Base-by-base conservation (phyloP, 2,113 vertebrate genomes). In the Ramphastos sulfuratus region DNA sequence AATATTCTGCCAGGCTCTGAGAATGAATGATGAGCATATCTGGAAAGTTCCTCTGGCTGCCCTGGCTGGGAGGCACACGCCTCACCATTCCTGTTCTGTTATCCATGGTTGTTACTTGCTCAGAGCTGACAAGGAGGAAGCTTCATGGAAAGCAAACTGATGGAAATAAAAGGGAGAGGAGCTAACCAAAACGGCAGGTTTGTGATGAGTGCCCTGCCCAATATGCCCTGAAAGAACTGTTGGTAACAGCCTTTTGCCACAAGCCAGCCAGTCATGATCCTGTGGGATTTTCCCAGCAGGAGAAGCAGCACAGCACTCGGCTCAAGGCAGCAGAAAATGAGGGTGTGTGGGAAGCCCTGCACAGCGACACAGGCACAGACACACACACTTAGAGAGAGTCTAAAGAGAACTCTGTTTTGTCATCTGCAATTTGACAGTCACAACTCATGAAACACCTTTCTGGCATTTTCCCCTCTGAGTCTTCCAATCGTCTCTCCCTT, bases 1-100 rank as follows among this genome's bases (percentile, higher is more conserved):
- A 91, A 94, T 95, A 87, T 20, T 87, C 78, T 92, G 82, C 74
- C 82, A 82, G 46, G 71, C 61, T 50, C 74, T 86, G 82, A 91
- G 84, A 81, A 58, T 30, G 78, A 86, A 81, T 63, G 78, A 84
- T 7, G 8, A 71, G 28, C 48, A 75, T 78, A 66, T 55, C 89
- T 94, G n/a, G 44, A 81, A 78, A 91, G 70, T 66, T 91, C 84
- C 77, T 71, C 46, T 87, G 65, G 66, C 15, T 89, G 81, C 74
- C 10, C 60, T 81, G 81, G 9, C 65, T 81, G 20, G 39, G 60
- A 60, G 55, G 60, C 72, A 92, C 10, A 58, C 50, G 8, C 23
- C 23, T 90, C 65, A 55, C 15, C 50, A 15, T n/a, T 55, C 66
- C 35, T 89, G 61, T 61, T 54, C 81, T 86, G 3, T 61, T 33